phyloP scores from a whole-genome alignment of 2,888 invertebrate species.

The Orgyia antiqua region DNA sequence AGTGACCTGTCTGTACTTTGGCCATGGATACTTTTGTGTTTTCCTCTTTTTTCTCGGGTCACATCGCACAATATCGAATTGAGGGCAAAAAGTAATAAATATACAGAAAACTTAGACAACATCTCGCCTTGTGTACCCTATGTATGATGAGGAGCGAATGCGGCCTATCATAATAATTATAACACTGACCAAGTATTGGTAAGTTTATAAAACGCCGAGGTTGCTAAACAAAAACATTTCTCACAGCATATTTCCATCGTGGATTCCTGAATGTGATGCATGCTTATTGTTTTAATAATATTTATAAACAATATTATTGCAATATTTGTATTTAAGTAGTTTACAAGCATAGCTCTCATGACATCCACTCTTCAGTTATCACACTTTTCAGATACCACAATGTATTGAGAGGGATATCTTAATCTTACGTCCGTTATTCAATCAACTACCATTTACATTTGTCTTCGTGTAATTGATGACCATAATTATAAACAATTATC shows the following conservation, averaged over 20 bases:
- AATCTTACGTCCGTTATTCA: too few species aligned
- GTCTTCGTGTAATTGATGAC: too few species aligned
- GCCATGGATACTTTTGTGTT: slow-evolving; percentile 40
- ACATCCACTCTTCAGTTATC: too few species aligned
- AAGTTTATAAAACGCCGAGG: slow-evolving; percentile 44
- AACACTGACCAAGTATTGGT: slow-evolving; percentile 6
- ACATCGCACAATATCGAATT: slow-evolving; percentile 31
- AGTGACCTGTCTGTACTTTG: slow-evolving; percentile 43
- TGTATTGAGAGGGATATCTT: too few species aligned
- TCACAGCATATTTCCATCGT: slow-evolving; percentile 28
- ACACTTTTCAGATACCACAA: too few species aligned
- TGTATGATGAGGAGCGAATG: slow-evolving; percentile 38
- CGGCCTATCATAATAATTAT: slow-evolving; percentile 9
- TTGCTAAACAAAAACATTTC: slow-evolving; percentile 44
- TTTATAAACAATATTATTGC: slow-evolving; percentile 26
- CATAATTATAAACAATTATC: too few species aligned
- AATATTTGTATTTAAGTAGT: background rate
- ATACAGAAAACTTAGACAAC: slow-evolving; percentile 28
- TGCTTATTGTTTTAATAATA: slow-evolving; percentile 28
- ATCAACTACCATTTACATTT: too few species aligned
- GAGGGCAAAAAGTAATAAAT: slow-evolving; percentile 27
- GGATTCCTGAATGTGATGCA: slow-evolving; percentile 35
- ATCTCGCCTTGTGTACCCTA: slow-evolving; percentile 40
- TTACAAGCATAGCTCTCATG: too few species aligned
- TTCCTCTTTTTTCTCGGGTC: slow-evolving; percentile 30